phyloP scores from a whole-genome alignment of 2,113 vertebrate species.

The Setophaga coronata region DNA sequence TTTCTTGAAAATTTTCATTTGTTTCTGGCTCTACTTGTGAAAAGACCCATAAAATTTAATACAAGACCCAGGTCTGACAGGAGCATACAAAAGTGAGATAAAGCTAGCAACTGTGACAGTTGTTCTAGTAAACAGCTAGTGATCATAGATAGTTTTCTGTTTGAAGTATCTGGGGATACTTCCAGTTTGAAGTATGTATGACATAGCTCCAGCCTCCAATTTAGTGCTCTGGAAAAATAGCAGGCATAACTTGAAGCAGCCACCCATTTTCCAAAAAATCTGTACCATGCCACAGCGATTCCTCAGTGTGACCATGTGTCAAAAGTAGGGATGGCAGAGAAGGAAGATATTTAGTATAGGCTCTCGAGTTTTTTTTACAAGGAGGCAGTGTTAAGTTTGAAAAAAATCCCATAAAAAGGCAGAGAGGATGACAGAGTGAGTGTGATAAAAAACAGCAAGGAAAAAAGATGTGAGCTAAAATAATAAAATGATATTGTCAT shows the following conservation, averaged over 20 bases:
- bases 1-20: not conserved
- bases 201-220: not conserved
- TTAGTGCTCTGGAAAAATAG: not conserved
- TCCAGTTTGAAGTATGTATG: not conserved
- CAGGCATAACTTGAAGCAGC: not conserved
- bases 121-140: not conserved
- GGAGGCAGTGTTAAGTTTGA: not conserved
- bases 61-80: not conserved
- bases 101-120: not conserved
- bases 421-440: not conserved
- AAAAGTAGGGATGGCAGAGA: not conserved
- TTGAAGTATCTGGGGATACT: not conserved
- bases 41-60: not conserved
- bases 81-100: accelerated
- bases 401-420: not conserved
- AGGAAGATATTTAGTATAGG: not conserved
- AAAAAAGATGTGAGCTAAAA: not conserved
- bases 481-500: conserved; percentile 27
- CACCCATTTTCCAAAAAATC: not conserved
- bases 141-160: not conserved
- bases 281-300: not conserved
- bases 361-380: not conserved
- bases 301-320: accelerated
- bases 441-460: not conserved
- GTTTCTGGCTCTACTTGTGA: not conserved